Evolutionary conservation across 2,113 vertebrate genomes (phyloP).

Genomic region (Axis porcinus): DNA sequence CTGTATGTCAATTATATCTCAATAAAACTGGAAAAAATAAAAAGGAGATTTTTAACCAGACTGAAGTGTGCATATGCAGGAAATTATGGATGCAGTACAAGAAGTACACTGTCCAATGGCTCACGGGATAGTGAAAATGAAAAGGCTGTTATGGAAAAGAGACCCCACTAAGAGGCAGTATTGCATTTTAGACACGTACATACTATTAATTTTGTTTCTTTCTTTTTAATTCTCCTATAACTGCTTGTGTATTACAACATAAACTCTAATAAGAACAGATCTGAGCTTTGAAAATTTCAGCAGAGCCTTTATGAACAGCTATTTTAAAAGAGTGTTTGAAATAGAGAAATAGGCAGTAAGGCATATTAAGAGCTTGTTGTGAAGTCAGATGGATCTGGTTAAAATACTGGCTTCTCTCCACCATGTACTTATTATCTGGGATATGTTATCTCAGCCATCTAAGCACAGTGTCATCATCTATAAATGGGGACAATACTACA

Average conservation of each 20-base stretch:
- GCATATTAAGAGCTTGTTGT: neutral
- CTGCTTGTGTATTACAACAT: neutral
- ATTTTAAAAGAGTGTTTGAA: neutral
- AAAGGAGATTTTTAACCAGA: neutral
- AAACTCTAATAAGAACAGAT: neutral
- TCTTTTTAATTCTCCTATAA: neutral
- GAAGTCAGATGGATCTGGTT: neutral
- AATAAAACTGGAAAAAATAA: neutral
- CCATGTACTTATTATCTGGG: neutral
- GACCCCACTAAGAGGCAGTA: slow-evolving; percentile 46
- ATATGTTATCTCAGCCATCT: neutral
- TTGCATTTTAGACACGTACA: neutral
- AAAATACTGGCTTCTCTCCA: neutral
- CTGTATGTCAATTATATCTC: neutral
- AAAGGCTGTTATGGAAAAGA: neutral
- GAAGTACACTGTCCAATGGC: neutral
- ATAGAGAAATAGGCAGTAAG: neutral
- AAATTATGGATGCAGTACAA: neutral
- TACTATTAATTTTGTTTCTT: neutral
- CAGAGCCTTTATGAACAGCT: neutral
- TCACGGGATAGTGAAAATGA: neutral
- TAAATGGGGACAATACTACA: neutral
- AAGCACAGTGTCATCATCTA: neutral
- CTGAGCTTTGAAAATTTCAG: neutral
- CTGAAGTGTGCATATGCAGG: neutral